Conservation (phyloP, 2,113 vertebrate species). For the Oncorhynchus mykiss region DNA sequence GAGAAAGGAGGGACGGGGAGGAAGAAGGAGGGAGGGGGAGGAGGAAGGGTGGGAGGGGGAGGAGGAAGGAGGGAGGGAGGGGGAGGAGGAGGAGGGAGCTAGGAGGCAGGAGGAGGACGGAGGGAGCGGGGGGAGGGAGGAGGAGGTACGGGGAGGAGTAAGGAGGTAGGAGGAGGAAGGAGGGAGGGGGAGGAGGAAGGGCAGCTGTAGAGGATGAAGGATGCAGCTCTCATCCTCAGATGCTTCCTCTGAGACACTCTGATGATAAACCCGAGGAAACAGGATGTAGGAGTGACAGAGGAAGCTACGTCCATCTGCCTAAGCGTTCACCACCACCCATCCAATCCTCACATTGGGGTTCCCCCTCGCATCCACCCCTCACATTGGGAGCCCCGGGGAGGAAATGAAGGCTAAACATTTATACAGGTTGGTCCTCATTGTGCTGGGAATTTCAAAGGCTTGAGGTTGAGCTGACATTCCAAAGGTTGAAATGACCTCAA, state of each 20-base stretch:
- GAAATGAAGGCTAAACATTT: slow-evolving; percentile 4
- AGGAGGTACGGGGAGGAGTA: no score
- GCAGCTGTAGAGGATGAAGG: slow-evolving; percentile 5
- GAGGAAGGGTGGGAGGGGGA: no score
- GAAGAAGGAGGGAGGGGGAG: no score
- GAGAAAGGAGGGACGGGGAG: no score
- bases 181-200: background rate
- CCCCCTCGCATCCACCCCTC: background rate
- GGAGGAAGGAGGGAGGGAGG: no score
- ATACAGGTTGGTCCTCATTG: background rate
- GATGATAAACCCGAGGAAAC: slow-evolving; percentile 8
- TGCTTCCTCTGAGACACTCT: slow-evolving; percentile 5
- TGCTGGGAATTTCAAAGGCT: background rate
- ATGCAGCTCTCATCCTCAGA: background rate
- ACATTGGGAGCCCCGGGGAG: background rate
- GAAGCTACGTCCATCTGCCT: slow-evolving; percentile 3
- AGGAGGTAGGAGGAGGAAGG: background rate
- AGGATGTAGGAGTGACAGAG: slow-evolving; percentile 7
- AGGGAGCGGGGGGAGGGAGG: no score
- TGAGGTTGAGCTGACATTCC: background rate
- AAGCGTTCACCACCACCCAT: background rate
- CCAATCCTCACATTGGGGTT: background rate
- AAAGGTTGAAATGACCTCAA: no score
- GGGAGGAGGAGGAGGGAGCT: no score
- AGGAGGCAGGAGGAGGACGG: no score